These are phyloP conservation scores for Climacteris rufus DNA, from an alignment of 2,113 vertebrate genomes.

Conservation along the genomic window DNA sequence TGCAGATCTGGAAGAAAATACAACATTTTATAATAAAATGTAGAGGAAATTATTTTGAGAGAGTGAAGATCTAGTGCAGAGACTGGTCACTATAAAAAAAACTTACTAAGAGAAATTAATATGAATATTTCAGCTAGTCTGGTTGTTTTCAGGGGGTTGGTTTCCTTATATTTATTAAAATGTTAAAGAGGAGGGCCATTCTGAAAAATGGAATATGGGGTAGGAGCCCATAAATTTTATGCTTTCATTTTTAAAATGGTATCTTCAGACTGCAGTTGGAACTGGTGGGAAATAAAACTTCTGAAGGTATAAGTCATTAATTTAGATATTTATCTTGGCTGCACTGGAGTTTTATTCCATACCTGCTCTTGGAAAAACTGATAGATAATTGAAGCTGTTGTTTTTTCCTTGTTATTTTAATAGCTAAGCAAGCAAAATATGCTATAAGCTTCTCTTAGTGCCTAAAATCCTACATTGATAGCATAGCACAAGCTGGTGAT, in stretches of 20 bases:
- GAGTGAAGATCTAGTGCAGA: neutral
- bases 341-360: neutral
- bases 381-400: neutral
- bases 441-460: neutral
- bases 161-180: neutral
- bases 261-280: neutral
- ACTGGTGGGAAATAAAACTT: neutral
- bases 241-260: neutral
- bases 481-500: neutral
- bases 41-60: neutral
- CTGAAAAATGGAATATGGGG: neutral
- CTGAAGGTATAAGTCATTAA: neutral
- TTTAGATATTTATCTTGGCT: neutral
- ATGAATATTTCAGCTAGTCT: neutral
- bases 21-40: neutral
- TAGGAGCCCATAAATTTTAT: neutral
- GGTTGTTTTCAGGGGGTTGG: neutral
- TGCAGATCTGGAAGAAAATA: neutral
- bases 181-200: neutral
- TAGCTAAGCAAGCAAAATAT: neutral
- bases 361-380: neutral
- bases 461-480: neutral
- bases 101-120: neutral
- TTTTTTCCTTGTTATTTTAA: neutral
- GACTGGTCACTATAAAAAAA: neutral